phyloP scores from a whole-genome alignment of 2,797 vertebrate species.

The Mycteria americana region DNA sequence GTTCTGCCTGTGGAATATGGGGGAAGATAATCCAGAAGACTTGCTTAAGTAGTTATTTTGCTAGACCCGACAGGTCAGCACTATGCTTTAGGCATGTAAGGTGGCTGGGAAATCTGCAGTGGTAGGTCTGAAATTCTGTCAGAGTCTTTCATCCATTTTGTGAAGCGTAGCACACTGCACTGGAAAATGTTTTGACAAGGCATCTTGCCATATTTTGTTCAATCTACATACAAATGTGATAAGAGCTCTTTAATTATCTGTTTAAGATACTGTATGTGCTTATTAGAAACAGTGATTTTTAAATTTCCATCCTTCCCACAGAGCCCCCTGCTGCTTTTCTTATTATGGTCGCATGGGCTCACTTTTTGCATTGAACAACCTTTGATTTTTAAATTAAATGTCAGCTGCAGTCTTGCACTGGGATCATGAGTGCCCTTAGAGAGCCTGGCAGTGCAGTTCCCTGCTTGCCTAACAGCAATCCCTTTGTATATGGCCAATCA shows the following conservation, averaged over 20 bases:
- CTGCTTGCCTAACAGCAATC: conserved; percentile 68
- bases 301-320: conserved; percentile 65
- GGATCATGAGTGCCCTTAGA: conserved; percentile 68
- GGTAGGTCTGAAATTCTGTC: background rate
- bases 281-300: conserved; percentile 72
- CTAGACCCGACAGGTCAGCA: background rate
- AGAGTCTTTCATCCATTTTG: conserved; percentile 21
- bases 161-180: background rate
- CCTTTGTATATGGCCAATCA: conserved; percentile 80
- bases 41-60: background rate
- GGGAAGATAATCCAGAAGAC: background rate
- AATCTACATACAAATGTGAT: conserved; percentile 71
- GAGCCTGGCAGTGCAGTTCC: conserved; percentile 70
- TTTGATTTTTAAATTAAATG: conserved; percentile 83
- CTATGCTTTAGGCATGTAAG: background rate
- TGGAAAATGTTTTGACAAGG: conserved; percentile 73
- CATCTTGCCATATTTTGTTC: conserved; percentile 72
- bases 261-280: conserved; percentile 72
- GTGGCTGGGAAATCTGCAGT: background rate
- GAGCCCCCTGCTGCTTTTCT: conserved; percentile 72
- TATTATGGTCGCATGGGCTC: conserved; percentile 66
- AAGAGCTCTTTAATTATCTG: conserved; percentile 75
- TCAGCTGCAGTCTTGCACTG: conserved; percentile 75
- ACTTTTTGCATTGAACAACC: conserved; percentile 67
- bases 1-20: background rate